These are phyloP conservation scores for Carettochelys insculpta DNA, from an alignment of 2,113 vertebrate species.

Conservation along the genomic window DNA sequence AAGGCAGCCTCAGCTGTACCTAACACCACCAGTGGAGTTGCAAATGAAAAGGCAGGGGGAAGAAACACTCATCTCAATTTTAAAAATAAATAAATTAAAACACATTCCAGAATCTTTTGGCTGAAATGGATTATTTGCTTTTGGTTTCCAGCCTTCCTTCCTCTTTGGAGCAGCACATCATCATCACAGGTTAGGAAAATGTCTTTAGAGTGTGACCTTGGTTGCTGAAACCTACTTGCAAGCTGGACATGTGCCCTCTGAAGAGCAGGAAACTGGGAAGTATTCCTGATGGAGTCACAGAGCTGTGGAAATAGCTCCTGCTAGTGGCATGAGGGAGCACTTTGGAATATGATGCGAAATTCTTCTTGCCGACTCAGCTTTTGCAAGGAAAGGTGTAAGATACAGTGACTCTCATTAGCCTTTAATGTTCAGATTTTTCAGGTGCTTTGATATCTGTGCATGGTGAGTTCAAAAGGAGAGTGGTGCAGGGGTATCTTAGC, in stretches of 20 bases:
- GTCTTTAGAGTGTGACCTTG: background rate
- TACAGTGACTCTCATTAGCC: background rate
- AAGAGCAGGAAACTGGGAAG: background rate
- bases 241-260: no score
- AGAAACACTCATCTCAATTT: no score
- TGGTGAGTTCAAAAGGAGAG: background rate
- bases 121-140: background rate
- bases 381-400: background rate
- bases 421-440: background rate
- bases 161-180: background rate
- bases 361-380: background rate
- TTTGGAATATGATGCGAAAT: background rate
- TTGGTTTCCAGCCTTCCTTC: background rate
- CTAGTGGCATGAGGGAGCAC: background rate
- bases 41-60: background rate
- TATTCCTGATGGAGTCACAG: no score
- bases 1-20: no score
- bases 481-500: background rate
- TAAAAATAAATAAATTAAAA: background rate
- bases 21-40: background rate
- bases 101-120: background rate
- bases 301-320: background rate
- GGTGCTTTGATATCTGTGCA: background rate
- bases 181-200: background rate
- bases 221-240: background rate